Base-by-base conservation (phyloP, 2,888 invertebrate species). In the Morinoia aosen region DNA sequence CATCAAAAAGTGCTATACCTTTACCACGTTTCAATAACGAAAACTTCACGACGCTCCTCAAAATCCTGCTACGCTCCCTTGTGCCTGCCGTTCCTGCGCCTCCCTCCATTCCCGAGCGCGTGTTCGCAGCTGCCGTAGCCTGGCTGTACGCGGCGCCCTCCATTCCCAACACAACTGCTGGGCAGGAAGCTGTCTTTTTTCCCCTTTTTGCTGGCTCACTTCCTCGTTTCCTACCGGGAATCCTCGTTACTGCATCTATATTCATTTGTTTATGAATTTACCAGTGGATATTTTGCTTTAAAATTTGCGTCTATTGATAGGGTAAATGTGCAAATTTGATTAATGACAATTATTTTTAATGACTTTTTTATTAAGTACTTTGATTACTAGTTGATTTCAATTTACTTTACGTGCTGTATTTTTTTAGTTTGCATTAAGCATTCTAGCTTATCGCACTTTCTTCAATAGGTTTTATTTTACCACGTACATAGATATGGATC, bases 101-200 rank as follows among this genome's bases (percentile, higher is more conserved):
- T 76, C 76, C 76, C 76, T 76, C 76, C 76, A 76, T 76, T 76
- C 76, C 76, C 76, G 76, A 33, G 33, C 76, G 76, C 76, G 76
- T 25, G 76, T 33, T 19, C 76, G 76, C 76, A 76, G 76, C 76
- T 76, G 48, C 48, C 48, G 76, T 33, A 16, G 76, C 76, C 8
- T 3, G 19, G 10, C 61, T 16, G 11, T 16, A 61, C 61, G 16
- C 19, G 16, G 61, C 76, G 8, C 76, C 90, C 90, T 14, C 90
- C 40, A 90, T 90, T 90, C 90, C 90, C 90, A 90, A 90, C 12
- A 90, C 90, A 40, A 90, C 90, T 39, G 90, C 90, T 19, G 48
- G 16, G 19, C 90, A 39, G 90, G 90, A 90, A 90, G 90, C 48
- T 19, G 48, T 40, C 33, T 40, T 39, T 40, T 90, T 39, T 40